Base-by-base conservation (phyloP, 2,888 invertebrate genomes). In the Nymphalis c-album region DNA sequence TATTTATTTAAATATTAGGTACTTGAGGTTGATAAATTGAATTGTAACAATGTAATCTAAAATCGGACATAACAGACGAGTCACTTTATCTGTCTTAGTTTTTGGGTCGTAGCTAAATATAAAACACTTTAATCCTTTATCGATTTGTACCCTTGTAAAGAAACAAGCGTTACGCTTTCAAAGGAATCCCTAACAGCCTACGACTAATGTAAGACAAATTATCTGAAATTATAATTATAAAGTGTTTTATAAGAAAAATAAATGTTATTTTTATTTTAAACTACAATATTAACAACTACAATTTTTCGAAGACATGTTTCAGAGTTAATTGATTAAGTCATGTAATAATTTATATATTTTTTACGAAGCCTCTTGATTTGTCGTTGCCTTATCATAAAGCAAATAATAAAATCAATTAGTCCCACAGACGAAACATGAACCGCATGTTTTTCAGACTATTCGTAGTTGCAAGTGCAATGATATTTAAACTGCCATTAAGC, bases 401-500 rank as follows among this genome's bases (percentile, higher is more conserved):
- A 35, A 65, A 65, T 46, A 60, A 65, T 60, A 59, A 65, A 62
- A n/a, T 35, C 45, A 63, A 68, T 60, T 50, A 64, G 57, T 68
- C 60, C 48, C 55, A 57, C 57, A 61, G 50, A 60, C 57, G 60
- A 18, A 63, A 63, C 60, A 60, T 64, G 65, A 64, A 68, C 61
- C 58, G 61, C 64, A 67, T 67, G 66, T 67, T 68, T 68, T 70
- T 64, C 71, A 53, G 68, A 71, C 68, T 71, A 69, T 71, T 71
- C 65, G 68, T 62, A 68, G 59, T n/a, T n/a, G 22, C 22, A 22
- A 22, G 55, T 67, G 68, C 64, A 64, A 55, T 50, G 68, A 53
- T 71, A 69, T 71, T 71, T 71, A 71, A 69, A 68, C 60, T 66
- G 59, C 61, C 66, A 71, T 71, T 71, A 71, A 64, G 68, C 62